These are phyloP conservation scores for Anagyrus pseudococci DNA, from an alignment of 2,888 invertebrate genomes.

Conservation along the genomic window DNA sequence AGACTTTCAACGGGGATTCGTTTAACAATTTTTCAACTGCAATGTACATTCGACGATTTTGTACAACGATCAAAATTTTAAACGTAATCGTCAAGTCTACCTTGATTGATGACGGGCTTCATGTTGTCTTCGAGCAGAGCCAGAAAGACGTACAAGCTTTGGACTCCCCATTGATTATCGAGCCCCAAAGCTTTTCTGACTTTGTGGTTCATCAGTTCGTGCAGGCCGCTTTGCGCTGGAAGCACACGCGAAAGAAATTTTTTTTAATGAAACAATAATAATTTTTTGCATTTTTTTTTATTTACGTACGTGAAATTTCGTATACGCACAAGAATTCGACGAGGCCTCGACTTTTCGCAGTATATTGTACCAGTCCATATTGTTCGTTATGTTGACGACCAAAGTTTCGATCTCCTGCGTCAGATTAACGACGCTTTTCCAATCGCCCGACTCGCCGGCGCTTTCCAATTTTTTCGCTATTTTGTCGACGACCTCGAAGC, in stretches of 20 bases:
- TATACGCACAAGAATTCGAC: neutral
- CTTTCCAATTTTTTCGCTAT: slow-evolving; percentile 26
- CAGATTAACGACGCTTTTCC: slow-evolving; percentile 18
- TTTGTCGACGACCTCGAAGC: slow-evolving; percentile 3
- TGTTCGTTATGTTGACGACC: slow-evolving; percentile 66
- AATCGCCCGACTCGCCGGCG: slow-evolving; percentile 15
- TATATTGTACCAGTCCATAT: slow-evolving; percentile 85
- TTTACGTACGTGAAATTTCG: neutral
- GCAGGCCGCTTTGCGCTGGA: slow-evolving; percentile 41
- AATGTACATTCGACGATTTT: slow-evolving; percentile 28
- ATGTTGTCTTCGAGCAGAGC: slow-evolving; percentile 74
- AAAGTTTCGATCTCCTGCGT: slow-evolving; percentile 22
- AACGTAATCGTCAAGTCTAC: slow-evolving; percentile 62
- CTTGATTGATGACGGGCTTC: slow-evolving; percentile 77
- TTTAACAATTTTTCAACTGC: slow-evolving; percentile 51
- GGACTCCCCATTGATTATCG: slow-evolving; percentile 67
- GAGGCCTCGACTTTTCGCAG: slow-evolving; percentile 61
- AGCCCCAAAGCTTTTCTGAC: slow-evolving; percentile 74
- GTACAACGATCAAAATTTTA: neutral
- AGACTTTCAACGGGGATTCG: slow-evolving; percentile 49
- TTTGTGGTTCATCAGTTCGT: slow-evolving; percentile 73
- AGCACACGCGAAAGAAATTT: neutral
- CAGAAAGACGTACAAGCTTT: slow-evolving; percentile 68
- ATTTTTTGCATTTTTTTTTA: neutral
- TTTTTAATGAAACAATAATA: neutral